These are phyloP conservation scores for Drosophila ohnishii DNA, from an alignment of 1,140 invertebrate species.

Conservation along the genomic window DNA sequence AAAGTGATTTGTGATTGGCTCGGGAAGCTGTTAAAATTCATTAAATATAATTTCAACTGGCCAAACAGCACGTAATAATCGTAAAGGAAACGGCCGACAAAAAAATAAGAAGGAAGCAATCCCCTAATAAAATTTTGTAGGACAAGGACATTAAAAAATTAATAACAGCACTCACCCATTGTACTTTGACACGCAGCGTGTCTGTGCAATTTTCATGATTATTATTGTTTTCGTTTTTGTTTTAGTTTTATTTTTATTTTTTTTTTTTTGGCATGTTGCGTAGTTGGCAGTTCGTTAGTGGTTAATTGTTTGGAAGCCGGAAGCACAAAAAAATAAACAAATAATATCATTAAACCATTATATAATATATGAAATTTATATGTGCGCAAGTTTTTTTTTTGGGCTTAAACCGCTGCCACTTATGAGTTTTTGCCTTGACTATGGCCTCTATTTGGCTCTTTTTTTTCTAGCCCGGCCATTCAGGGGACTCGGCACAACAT, in stretches of 20 bases:
- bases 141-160: constrained; percentile 55
- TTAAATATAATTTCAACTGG: constrained; percentile 34
- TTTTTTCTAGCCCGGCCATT: constrained; percentile 30
- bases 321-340: constrained; percentile 60
- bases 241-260: constrained; percentile 11
- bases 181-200: constrained; percentile 77
- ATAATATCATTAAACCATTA: constrained; percentile 58
- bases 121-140: constrained; percentile 37
- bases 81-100: too few relatives aligned
- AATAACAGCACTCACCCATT: constrained; percentile 77
- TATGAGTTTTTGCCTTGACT: constrained; percentile 35
- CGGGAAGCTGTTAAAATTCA: constrained; percentile 57
- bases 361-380: constrained; percentile 50
- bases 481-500: constrained; percentile 45
- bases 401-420: constrained; percentile 35
- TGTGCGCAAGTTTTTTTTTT: constrained; percentile 42
- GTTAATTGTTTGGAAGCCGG: constrained; percentile 68
- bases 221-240: constrained; percentile 43
- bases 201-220: constrained; percentile 59
- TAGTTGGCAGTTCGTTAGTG: constrained; percentile 70
- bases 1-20: constrained; percentile 64
- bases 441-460: constrained; percentile 33
- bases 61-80: constrained; percentile 53
- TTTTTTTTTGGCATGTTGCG: constrained; percentile 27
- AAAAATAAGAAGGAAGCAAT: constrained; percentile 37